A percentile compares a stretch with the other conserved stretches of the same genome.
Conservation (phyloP, 2,888 invertebrate genomes). For the Xestia ashworthii region DNA sequence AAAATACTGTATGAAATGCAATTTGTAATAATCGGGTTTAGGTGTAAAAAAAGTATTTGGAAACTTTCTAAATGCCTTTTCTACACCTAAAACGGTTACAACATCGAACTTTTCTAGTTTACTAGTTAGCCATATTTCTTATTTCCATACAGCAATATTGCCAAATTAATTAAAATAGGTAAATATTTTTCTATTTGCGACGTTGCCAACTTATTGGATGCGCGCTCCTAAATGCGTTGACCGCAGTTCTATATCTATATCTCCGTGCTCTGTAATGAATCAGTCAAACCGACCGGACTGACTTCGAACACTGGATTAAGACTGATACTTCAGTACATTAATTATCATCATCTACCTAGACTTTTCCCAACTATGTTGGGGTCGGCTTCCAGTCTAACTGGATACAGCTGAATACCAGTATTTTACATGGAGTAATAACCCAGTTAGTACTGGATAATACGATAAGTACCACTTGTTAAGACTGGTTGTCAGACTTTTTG, state of each 20-base stretch:
- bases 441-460: background rate
- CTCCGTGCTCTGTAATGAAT: background rate
- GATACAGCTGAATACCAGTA: background rate
- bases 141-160: no score
- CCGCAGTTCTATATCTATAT: background rate
- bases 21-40: no score
- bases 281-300: background rate
- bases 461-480: background rate
- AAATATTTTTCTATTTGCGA: no score
- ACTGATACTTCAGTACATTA: background rate
- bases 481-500: background rate
- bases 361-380: background rate
- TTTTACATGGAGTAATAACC: background rate
- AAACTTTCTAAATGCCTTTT: no score
- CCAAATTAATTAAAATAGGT: no score
- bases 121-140: no score
- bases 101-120: no score
- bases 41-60: no score
- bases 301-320: background rate
- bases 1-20: no score
- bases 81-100: no score
- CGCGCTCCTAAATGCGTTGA: background rate
- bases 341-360: background rate
- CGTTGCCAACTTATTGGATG: no score
- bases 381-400: background rate